Percentiles rank a stretch among this genome's conserved stretches.
These are phyloP conservation scores for Argopecten irradians DNA, from an alignment of 1,140 invertebrate species.

Conservation along the genomic window DNA sequence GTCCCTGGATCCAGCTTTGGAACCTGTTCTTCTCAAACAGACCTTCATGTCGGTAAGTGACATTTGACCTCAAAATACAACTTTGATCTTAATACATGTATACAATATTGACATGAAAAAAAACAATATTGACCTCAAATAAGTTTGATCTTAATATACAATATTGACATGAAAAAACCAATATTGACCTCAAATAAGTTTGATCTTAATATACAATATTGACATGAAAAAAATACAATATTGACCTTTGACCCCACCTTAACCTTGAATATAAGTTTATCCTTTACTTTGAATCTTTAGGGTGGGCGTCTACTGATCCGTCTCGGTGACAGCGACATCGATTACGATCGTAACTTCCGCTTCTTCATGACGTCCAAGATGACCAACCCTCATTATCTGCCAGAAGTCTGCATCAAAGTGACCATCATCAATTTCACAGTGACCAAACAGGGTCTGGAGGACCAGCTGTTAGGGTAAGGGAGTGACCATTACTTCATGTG, in stretches of 20 bases:
- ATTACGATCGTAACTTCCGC: constrained; percentile 82
- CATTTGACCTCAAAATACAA: background rate
- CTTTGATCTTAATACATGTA: background rate
- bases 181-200: background rate
- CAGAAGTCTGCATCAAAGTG: constrained; percentile 77
- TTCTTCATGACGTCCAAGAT: constrained; percentile 78
- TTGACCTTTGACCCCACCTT: background rate
- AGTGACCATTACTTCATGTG: too few relatives aligned
- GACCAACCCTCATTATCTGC: constrained; percentile 77
- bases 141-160: background rate
- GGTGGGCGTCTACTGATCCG: constrained; percentile 76
- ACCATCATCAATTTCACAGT: constrained; percentile 78
- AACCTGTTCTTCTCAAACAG: constrained; percentile 78
- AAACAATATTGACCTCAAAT: background rate
- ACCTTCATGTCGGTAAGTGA: constrained; percentile 78
- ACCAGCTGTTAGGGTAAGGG: constrained; percentile 84
- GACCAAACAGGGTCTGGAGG: constrained; percentile 84
- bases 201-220: background rate
- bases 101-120: background rate
- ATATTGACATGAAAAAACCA: background rate
- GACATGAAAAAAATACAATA: background rate
- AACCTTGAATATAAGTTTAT: constrained; percentile 20
- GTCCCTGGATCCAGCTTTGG: constrained; percentile 76
- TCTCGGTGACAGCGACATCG: constrained; percentile 76
- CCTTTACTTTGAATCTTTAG: too few relatives aligned